Evolutionary conservation across 2,113 vertebrate genomes (phyloP).

Genomic region (Oostethus manadensis): DNA sequence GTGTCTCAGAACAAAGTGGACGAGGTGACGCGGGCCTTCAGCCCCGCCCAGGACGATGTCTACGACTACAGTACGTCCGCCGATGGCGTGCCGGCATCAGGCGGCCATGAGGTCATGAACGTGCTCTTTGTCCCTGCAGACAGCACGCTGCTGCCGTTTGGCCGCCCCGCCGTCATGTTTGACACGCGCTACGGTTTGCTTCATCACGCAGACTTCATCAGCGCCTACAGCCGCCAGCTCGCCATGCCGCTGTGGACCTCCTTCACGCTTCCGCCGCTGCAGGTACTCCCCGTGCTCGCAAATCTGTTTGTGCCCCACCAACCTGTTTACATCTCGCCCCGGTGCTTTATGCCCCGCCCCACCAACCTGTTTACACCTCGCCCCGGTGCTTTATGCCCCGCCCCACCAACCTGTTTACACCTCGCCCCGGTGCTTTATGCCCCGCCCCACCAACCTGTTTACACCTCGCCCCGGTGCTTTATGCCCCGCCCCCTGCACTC

Average conservation of each 20-base stretch:
- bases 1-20: constrained; percentile 87
- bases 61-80: constrained; percentile 44
- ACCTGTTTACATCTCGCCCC: no score
- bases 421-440: no score
- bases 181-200: constrained; percentile 83
- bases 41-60: constrained; percentile 67
- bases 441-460: no score
- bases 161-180: constrained; percentile 87
- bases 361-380: no score
- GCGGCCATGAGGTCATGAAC: not conserved
- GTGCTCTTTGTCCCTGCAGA: constrained; percentile 63
- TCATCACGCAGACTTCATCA: constrained; percentile 87
- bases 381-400: no score
- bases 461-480: no score
- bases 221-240: constrained; percentile 86
- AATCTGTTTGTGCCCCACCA: not conserved
- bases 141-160: constrained; percentile 80
- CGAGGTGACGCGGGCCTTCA: constrained; percentile 75
- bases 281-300: constrained; percentile 62
- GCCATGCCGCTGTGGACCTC: constrained; percentile 90
- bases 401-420: no score
- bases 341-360: not conserved
- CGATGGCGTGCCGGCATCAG: not conserved
- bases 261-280: constrained; percentile 81
- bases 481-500: no score